Percentiles rank a stretch among this genome's conserved stretches.
phyloP scores from a whole-genome alignment of 1,140 invertebrate genomes.

The Rhyacophila brunnea region DNA sequence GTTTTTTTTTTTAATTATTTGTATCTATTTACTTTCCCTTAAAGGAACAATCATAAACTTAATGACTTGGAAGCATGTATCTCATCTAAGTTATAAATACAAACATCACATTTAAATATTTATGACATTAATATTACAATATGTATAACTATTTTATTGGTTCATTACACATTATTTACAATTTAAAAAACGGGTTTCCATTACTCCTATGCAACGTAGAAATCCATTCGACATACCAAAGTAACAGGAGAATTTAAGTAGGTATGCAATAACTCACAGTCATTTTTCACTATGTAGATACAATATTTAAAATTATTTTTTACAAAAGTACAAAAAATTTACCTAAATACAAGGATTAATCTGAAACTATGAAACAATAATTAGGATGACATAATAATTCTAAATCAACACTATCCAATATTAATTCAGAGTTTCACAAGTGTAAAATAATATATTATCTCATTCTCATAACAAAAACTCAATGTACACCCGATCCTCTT shows the following conservation, averaged over 20 bases:
- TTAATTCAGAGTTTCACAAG: too few relatives aligned
- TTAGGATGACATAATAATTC: too few relatives aligned
- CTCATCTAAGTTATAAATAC: slow-evolving; percentile 8
- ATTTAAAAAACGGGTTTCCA: background rate
- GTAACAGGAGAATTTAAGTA: slow-evolving; percentile 1
- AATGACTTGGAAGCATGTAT: slow-evolving; percentile 18
- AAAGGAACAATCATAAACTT: slow-evolving; percentile 1
- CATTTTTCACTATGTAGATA: background rate
- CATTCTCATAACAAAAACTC: too few relatives aligned
- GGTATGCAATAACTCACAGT: slow-evolving; percentile 4
- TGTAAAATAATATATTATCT: too few relatives aligned
- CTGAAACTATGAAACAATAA: background rate
- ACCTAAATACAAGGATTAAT: slow-evolving; percentile 15
- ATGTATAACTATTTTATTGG: background rate
- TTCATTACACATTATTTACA: background rate
- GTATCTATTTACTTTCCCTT: background rate
- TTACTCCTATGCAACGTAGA: too few relatives aligned
- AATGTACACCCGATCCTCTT: too few relatives aligned
- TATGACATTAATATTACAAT: background rate
- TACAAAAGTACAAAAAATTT: slow-evolving; percentile 32
- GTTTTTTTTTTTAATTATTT: background rate
- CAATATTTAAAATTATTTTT: slow-evolving; percentile 9
- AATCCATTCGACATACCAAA: background rate
- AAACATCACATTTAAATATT: slow-evolving; percentile 20
- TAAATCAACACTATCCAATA: too few relatives aligned